Evolutionary conservation across 2,797 vertebrate genomes (phyloP).

Genomic region (Naso thynnoides): DNA sequence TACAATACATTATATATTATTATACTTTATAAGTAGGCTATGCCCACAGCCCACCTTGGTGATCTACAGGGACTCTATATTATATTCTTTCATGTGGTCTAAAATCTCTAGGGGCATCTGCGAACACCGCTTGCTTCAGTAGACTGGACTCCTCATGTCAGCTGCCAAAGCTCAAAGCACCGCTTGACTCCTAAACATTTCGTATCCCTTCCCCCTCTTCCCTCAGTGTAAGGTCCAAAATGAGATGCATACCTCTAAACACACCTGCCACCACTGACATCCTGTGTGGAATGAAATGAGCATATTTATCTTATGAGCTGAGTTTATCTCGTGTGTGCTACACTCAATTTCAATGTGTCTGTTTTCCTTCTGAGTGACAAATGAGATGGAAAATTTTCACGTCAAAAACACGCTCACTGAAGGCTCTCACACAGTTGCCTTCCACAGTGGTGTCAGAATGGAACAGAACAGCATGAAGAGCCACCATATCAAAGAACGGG

Average conservation of each 20-base stretch:
- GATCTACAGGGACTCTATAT: neutral
- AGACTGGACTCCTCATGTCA: slow-evolving; percentile 35
- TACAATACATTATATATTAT: neutral
- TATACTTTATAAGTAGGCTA: neutral
- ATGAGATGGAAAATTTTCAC: slow-evolving; percentile 61
- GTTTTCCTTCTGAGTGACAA: slow-evolving; percentile 53
- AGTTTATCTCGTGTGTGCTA: slow-evolving; percentile 49
- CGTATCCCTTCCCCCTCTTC: slow-evolving; percentile 2
- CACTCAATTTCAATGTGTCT: slow-evolving; percentile 50
- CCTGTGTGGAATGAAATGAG: slow-evolving; percentile 49
- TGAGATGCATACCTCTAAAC: slow-evolving; percentile 48
- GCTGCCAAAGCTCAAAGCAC: slow-evolving; percentile 51
- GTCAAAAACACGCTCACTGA: slow-evolving; percentile 34
- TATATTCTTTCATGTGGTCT: neutral
- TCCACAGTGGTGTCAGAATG: slow-evolving; percentile 38
- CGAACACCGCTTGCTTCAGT: slow-evolving; percentile 4
- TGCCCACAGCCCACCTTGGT: no score
- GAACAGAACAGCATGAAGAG: slow-evolving; percentile 25
- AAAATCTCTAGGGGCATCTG: neutral
- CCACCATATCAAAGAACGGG: slow-evolving; percentile 46
- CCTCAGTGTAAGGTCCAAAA: slow-evolving; percentile 28
- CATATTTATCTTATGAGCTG: slow-evolving; percentile 59
- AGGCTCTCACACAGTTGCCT: slow-evolving; percentile 36
- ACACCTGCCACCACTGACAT: slow-evolving; percentile 48
- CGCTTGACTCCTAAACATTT: slow-evolving; percentile 21